A percentile compares a stretch with the other conserved stretches of the same genome.
phyloP scores from a whole-genome alignment of 2,888 invertebrate species.

The Ctena decussata region DNA sequence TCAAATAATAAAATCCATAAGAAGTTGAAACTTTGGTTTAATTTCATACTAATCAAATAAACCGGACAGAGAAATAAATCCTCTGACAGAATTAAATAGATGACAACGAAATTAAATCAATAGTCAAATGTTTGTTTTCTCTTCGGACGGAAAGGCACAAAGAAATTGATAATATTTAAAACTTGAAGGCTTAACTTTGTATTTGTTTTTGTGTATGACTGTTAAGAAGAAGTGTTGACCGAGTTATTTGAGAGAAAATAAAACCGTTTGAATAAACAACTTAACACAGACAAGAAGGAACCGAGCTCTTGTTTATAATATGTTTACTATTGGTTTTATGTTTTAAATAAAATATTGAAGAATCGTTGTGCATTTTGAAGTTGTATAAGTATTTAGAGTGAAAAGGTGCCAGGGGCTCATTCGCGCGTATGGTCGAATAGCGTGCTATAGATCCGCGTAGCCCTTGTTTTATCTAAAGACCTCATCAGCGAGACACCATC shows the following conservation, averaged over 20 bases:
- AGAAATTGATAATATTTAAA: slow-evolving; percentile 58
- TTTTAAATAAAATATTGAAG: slow-evolving; percentile 24
- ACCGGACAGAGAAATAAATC: slow-evolving; percentile 25
- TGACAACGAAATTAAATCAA: slow-evolving; percentile 62
- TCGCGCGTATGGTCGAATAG: too few relatives aligned
- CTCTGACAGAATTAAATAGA: slow-evolving; percentile 60
- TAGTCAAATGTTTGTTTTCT: slow-evolving; percentile 70
- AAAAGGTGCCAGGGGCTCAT: too few relatives aligned
- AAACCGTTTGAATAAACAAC: slow-evolving; percentile 61
- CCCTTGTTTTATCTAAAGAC: too few relatives aligned
- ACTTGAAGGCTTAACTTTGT: slow-evolving; percentile 39
- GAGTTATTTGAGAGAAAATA: slow-evolving; percentile 56
- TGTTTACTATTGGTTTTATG: slow-evolving; percentile 38
- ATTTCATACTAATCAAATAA: neutral
- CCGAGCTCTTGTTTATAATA: slow-evolving; percentile 5
- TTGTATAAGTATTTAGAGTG: neutral
- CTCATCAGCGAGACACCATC: too few relatives aligned
- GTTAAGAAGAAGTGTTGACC: slow-evolving; percentile 57
- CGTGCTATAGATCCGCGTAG: too few relatives aligned
- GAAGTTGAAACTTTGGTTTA: slow-evolving; percentile 17
- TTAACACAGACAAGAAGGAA: slow-evolving; percentile 46
- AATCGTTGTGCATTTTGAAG: neutral
- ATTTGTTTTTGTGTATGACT: slow-evolving; percentile 70
- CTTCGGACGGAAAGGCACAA: slow-evolving; percentile 57
- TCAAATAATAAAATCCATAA: slow-evolving; percentile 14